A percentile compares a stretch with the other conserved stretches of the same genome.
phyloP scores from a whole-genome alignment of 2,113 vertebrate species.

The Lagopus muta region DNA sequence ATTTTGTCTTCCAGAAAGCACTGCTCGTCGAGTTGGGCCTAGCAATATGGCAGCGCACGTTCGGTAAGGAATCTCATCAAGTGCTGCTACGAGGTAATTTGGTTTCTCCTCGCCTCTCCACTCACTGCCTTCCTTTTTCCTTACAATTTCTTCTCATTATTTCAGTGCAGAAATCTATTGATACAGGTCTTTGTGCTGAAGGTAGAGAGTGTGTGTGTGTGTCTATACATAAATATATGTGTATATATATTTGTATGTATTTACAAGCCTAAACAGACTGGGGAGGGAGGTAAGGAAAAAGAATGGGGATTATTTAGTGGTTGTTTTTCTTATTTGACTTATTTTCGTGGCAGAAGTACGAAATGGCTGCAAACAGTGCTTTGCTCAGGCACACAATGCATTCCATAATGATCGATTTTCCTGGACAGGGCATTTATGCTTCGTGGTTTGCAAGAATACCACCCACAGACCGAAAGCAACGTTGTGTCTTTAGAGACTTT shows the following conservation, averaged over 20 bases:
- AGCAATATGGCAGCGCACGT: slow-evolving; percentile 63
- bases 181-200: not conserved
- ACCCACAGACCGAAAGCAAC: slow-evolving; percentile 18
- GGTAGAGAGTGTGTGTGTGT: accelerated
- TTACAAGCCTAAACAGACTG: not conserved
- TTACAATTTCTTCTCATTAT: not conserved
- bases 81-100: slow-evolving; percentile 46
- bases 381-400: slow-evolving; percentile 49
- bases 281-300: not conserved
- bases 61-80: not conserved
- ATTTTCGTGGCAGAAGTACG: not conserved
- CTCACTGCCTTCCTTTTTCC: not conserved
- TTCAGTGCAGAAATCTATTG: not conserved
- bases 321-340: slow-evolving; percentile 41
- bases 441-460: slow-evolving; percentile 58
- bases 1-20: slow-evolving; percentile 71
- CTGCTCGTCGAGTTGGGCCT: slow-evolving; percentile 52
- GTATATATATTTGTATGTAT: not conserved
- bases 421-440: slow-evolving; percentile 56
- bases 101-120: not conserved
- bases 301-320: not conserved
- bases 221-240: not conserved
- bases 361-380: slow-evolving; percentile 44
- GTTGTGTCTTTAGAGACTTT: not conserved
- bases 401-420: slow-evolving; percentile 53